Percentiles rank a stretch among this genome's conserved stretches.
phyloP scores from a whole-genome alignment of 2,888 invertebrate genomes.

The Amblyteles armatorius region DNA sequence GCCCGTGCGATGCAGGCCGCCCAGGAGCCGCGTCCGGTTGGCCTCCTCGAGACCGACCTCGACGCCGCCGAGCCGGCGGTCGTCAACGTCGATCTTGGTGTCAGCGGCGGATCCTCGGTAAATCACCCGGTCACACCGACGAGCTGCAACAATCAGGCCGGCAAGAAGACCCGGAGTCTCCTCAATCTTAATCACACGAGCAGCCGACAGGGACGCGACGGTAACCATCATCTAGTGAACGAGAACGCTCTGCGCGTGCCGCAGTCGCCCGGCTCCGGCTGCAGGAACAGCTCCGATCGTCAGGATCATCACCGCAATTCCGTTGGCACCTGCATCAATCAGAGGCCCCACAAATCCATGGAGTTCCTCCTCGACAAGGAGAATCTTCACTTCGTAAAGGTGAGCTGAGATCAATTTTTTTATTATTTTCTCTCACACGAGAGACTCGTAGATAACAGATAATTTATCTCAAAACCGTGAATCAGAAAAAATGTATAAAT shows the following conservation, averaged over 20 bases:
- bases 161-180: slow-evolving; percentile 88
- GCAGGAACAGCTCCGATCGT: slow-evolving; percentile 80
- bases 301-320: slow-evolving; percentile 73
- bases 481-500: neutral
- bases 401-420: slow-evolving; percentile 85
- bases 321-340: slow-evolving; percentile 74
- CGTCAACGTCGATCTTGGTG: slow-evolving; percentile 55
- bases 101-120: slow-evolving; percentile 84
- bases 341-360: slow-evolving; percentile 94
- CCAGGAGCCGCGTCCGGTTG: slow-evolving; percentile 88
- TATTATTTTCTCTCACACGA: neutral
- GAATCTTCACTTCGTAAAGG: slow-evolving; percentile 94
- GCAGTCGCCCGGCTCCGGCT: slow-evolving; percentile 83
- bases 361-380: slow-evolving; percentile 97
- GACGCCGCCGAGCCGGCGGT: slow-evolving; percentile 88
- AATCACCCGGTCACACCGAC: slow-evolving; percentile 80
- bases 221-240: slow-evolving; percentile 81
- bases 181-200: slow-evolving; percentile 86
- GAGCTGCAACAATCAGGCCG: slow-evolving; percentile 73
- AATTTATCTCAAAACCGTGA: neutral
- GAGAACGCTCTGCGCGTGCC: slow-evolving; percentile 83
- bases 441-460: neutral
- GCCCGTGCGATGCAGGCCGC: slow-evolving; percentile 82
- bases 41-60: slow-evolving; percentile 96
- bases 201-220: slow-evolving; percentile 85